A percentile compares a stretch with the other conserved stretches of the same genome.
Evolutionary conservation across 2,113 vertebrate genomes (phyloP).

Genomic region (Alligator sinensis): DNA sequence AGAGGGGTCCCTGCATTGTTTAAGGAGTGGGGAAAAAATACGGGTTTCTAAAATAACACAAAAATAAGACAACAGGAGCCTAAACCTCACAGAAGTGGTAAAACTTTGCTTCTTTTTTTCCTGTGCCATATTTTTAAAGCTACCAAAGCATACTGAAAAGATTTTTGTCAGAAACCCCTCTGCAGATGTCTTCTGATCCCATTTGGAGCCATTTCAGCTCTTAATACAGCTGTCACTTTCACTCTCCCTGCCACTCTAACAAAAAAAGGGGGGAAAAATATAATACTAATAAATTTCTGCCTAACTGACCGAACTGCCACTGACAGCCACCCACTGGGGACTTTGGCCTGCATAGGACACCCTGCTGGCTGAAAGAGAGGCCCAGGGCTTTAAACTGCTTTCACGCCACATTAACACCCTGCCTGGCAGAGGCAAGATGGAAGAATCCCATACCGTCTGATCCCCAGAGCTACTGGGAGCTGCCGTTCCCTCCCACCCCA

Average conservation of each 20-base stretch:
- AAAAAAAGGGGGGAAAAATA: background rate
- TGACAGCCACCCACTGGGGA: constrained; percentile 63
- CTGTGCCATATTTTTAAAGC: constrained; percentile 34
- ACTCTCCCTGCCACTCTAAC: constrained; percentile 20
- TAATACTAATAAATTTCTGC: constrained; percentile 70
- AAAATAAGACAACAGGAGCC: constrained; percentile 21
- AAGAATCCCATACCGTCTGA: background rate
- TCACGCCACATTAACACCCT: constrained; percentile 55
- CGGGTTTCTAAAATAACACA: background rate
- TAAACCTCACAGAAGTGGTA: constrained; percentile 25
- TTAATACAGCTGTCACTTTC: constrained; percentile 66
- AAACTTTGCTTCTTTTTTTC: constrained; percentile 43
- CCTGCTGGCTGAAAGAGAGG: constrained; percentile 31
- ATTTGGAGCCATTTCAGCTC: constrained; percentile 54
- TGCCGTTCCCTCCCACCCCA: constrained; percentile 11
- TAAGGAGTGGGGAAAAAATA: constrained; percentile 14
- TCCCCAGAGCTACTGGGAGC: background rate
- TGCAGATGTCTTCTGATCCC: constrained; percentile 62
- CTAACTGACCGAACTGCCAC: background rate
- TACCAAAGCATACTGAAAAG: constrained; percentile 39
- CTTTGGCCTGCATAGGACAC: constrained; percentile 6
- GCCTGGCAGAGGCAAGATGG: background rate
- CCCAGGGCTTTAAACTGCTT: constrained; percentile 26
- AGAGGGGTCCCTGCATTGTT: background rate
- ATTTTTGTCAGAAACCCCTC: constrained; percentile 56